Percentiles rank a stretch among this genome's conserved stretches.
These are phyloP conservation scores for Saguinus midas DNA, from an alignment of 2,113 vertebrate species.

Conservation along the genomic window DNA sequence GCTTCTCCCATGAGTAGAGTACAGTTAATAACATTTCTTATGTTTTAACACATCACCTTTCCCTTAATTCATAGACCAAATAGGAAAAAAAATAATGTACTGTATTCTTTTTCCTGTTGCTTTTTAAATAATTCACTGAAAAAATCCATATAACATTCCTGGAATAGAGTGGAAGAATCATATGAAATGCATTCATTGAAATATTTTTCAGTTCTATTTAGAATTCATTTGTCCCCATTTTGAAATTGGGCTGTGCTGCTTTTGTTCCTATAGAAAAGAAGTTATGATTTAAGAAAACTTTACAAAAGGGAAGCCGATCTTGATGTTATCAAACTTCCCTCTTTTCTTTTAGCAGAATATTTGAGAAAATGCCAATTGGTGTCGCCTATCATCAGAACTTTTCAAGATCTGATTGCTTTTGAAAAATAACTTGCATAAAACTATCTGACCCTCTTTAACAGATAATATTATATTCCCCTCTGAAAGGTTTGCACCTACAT, in stretches of 20 bases:
- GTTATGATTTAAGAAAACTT: slow-evolving; percentile 81
- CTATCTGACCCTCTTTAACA: slow-evolving; percentile 11
- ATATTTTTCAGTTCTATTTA: slow-evolving; percentile 42
- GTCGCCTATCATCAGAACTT: slow-evolving; percentile 73
- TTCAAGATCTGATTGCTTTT: slow-evolving; percentile 72
- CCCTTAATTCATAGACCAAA: slow-evolving; percentile 63
- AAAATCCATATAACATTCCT: slow-evolving; percentile 50
- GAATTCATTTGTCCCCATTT: slow-evolving; percentile 55
- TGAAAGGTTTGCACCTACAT: neutral
- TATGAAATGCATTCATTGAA: slow-evolving; percentile 54
- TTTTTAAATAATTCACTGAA: slow-evolving; percentile 49
- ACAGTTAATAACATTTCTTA: slow-evolving; percentile 50
- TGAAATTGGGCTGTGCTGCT: slow-evolving; percentile 55
- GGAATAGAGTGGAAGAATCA: slow-evolving; percentile 15
- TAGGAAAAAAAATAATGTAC: neutral
- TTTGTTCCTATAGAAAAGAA: slow-evolving; percentile 80
- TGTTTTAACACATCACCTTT: slow-evolving; percentile 62
- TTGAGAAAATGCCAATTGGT: slow-evolving; percentile 83
- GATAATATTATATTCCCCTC: neutral
- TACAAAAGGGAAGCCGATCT: slow-evolving; percentile 80
- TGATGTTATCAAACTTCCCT: slow-evolving; percentile 84
- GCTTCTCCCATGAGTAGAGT: slow-evolving; percentile 41
- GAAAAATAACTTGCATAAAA: slow-evolving; percentile 72
- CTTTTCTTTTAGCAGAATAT: slow-evolving; percentile 84
- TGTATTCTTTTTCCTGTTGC: slow-evolving; percentile 58